Percentiles rank a stretch among this genome's conserved stretches.
These are phyloP conservation scores for Eciton burchellii DNA, from an alignment of 1,140 invertebrate species.

Conservation along the genomic window DNA sequence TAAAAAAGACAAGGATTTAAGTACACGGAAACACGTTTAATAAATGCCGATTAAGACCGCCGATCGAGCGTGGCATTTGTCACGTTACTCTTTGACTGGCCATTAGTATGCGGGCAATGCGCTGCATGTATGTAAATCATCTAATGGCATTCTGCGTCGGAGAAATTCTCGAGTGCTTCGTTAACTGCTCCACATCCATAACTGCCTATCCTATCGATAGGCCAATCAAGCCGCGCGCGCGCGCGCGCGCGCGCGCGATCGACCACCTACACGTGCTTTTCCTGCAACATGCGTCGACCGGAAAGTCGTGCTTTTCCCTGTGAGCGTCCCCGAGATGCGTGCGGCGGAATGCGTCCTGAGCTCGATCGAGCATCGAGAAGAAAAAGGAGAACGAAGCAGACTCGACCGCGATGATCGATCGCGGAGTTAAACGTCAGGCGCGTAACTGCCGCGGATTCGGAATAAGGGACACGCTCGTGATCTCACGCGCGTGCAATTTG, in stretches of 20 bases:
- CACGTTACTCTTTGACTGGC: slow-evolving; percentile 22
- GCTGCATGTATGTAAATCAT: slow-evolving; percentile 46
- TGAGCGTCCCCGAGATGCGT: slow-evolving; percentile 37
- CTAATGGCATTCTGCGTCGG: slow-evolving; percentile 45
- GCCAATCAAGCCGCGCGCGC: slow-evolving; percentile 28
- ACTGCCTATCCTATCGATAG: slow-evolving; percentile 36
- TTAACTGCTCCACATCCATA: slow-evolving; percentile 52
- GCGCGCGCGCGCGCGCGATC: not conserved
- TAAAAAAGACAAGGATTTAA: not conserved
- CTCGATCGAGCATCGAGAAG: slow-evolving; percentile 34
- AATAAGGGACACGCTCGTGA: slow-evolving; percentile 14
- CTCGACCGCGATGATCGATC: slow-evolving; percentile 54
- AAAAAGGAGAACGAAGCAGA: slow-evolving; percentile 44
- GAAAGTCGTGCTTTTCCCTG: slow-evolving; percentile 53
- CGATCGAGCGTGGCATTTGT: slow-evolving; percentile 15
- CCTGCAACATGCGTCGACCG: slow-evolving; percentile 42
- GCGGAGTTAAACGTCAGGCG: slow-evolving; percentile 59
- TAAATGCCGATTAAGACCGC: slow-evolving; percentile 30
- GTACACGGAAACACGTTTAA: slow-evolving; percentile 15
- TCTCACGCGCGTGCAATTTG: slow-evolving; percentile 62
- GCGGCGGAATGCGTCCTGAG: slow-evolving; percentile 57
- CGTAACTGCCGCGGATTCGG: slow-evolving; percentile 3
- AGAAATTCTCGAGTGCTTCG: slow-evolving; percentile 50
- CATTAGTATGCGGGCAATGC: slow-evolving; percentile 35
- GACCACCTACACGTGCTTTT: slow-evolving; percentile 49